phyloP scores from a whole-genome alignment of 2,113 vertebrate species.

The Nycticebus coucang region DNA sequence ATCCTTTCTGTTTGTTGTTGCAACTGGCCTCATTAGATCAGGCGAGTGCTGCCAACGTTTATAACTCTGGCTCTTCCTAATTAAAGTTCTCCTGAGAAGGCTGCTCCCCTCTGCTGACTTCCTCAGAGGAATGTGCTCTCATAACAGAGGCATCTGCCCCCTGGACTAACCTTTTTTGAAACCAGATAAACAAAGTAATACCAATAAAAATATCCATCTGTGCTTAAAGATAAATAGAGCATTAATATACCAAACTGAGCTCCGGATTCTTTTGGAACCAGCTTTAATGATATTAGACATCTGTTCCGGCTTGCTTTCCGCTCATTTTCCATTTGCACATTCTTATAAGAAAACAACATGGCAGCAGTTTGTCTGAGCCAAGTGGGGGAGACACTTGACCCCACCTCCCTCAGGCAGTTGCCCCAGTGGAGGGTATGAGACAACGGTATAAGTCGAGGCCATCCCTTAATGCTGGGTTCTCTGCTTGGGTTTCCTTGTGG shows the following conservation, averaged over 20 bases:
- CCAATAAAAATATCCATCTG: conserved; percentile 91
- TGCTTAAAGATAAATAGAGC: conserved; percentile 89
- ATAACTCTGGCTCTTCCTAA: conserved; percentile 77
- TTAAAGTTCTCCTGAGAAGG: conserved; percentile 79
- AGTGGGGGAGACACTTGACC: background rate
- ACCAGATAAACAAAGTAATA: conserved; percentile 87
- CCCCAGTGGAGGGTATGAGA: background rate
- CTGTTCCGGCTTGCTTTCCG: conserved; percentile 74
- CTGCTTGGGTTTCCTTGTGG: background rate
- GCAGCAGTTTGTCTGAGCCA: background rate
- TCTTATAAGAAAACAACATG: conserved; percentile 58
- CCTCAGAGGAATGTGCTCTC: conserved; percentile 77
- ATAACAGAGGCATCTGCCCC: conserved; percentile 86
- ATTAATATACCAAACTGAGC: conserved; percentile 86
- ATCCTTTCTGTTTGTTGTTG: conserved; percentile 58
- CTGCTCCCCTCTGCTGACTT: conserved; percentile 74
- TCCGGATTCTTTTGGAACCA: conserved; percentile 84
- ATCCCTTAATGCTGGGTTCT: background rate
- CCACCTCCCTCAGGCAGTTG: background rate
- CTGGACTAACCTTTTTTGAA: conserved; percentile 85
- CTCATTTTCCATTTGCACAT: conserved; percentile 66
- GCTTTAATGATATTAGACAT: conserved; percentile 86
- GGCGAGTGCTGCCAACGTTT: conserved; percentile 55
- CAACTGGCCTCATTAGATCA: conserved; percentile 68
- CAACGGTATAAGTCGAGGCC: background rate